Percentiles rank a stretch among this genome's conserved stretches.
These are phyloP conservation scores for Chrysochloris asiatica DNA, from an alignment of 2,113 vertebrate species.

Conservation along the genomic window DNA sequence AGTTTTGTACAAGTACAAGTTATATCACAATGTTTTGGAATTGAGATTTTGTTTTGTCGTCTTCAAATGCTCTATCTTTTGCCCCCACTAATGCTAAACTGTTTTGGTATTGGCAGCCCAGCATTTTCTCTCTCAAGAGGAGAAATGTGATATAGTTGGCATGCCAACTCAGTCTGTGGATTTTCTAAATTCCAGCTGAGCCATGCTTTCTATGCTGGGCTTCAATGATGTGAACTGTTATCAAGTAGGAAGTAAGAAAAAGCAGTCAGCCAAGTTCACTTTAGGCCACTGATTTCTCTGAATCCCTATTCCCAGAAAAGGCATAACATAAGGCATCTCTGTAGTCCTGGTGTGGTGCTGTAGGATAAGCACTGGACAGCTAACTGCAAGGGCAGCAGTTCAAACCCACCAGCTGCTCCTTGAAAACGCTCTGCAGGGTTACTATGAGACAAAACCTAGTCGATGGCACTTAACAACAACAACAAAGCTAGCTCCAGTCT, in stretches of 20 bases:
- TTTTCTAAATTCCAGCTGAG: slow-evolving; percentile 70
- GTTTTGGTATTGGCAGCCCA: slow-evolving; percentile 52
- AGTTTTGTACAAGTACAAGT: slow-evolving; percentile 54
- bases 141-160: slow-evolving; percentile 24
- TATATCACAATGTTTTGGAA: slow-evolving; percentile 64
- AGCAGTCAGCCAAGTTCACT: slow-evolving; percentile 59
- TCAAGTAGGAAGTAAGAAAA: slow-evolving; percentile 78
- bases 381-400: too few relatives aligned
- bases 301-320: slow-evolving; percentile 46
- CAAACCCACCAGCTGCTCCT: too few relatives aligned
- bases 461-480: too few relatives aligned
- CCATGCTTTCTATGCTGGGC: slow-evolving; percentile 49
- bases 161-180: background rate
- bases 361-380: too few relatives aligned
- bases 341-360: too few relatives aligned
- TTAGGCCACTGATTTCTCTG: slow-evolving; percentile 62
- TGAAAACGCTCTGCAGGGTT: too few relatives aligned
- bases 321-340: too few relatives aligned
- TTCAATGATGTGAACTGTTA: slow-evolving; percentile 28
- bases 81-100: slow-evolving; percentile 41
- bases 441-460: too few relatives aligned
- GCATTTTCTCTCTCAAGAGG: slow-evolving; percentile 48
- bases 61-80: slow-evolving; percentile 53
- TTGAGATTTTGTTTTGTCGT: slow-evolving; percentile 39
- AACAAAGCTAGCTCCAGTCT: background rate